Percentiles rank a stretch among this genome's conserved stretches.
These are phyloP conservation scores for Nomada flava DNA, from an alignment of 2,888 invertebrate species.

Conservation along the genomic window DNA sequence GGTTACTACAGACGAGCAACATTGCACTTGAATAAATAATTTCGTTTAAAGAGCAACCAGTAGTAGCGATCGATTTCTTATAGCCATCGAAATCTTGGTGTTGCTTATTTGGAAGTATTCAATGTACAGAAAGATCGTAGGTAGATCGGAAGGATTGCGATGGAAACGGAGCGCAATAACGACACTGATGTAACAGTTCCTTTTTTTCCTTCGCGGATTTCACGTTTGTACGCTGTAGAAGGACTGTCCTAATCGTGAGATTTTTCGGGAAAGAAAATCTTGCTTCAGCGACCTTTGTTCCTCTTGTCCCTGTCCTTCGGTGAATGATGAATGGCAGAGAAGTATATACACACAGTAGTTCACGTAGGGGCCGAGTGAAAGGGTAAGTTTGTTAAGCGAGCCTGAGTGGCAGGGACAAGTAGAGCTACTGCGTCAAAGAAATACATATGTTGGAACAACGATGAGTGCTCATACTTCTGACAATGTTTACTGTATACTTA, in stretches of 20 bases:
- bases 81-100: slow-evolving; percentile 2
- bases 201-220: too few relatives aligned
- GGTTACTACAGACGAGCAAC: slow-evolving; percentile 48
- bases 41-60: not conserved
- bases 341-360: not conserved
- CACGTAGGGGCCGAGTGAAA: not conserved
- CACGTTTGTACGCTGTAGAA: not conserved
- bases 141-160: not conserved
- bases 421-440: not conserved
- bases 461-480: slow-evolving; percentile 21
- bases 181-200: not conserved
- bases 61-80: not conserved
- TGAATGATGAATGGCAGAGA: not conserved
- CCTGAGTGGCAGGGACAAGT: not conserved
- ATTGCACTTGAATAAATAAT: slow-evolving; percentile 3
- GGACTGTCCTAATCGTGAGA: not conserved
- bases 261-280: not conserved
- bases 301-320: not conserved
- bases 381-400: slow-evolving; percentile 46
- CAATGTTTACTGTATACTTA: slow-evolving; percentile 19
- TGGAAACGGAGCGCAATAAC: not conserved
- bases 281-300: not conserved
- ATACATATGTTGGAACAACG: slow-evolving; percentile 12
- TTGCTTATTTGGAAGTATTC: slow-evolving; percentile 6
- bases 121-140: not conserved